Evolutionary conservation across 2,797 vertebrate genomes (phyloP), one percentile per base, ranked within the genome.

Genomic region (Ataeniobius toweri): DNA sequence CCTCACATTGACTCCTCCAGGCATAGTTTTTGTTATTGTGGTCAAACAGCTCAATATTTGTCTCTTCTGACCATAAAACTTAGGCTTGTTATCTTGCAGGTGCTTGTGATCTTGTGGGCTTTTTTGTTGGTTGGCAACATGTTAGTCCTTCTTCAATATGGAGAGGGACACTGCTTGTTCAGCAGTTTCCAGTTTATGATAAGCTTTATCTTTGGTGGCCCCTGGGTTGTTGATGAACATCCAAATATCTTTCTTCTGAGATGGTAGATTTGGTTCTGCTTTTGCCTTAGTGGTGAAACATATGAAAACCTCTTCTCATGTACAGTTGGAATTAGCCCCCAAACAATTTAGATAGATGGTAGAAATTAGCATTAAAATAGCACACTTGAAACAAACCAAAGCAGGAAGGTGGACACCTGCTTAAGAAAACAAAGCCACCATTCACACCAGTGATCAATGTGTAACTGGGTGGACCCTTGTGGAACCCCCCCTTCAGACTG

Each of bases 391-490:
- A 9, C 58, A 22, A 48, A 44, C 22, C 2, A 53, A 65, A 59
- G 28, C 24, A 76, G 13, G 12, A 39, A 44, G 18, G 36, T 1
- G 1, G 3, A 48, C 12, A 68, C 50, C 16, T 5, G n/a, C 5
- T 22, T 8, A 12, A 39, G 50, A 50, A 58, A 50, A 73, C 12
- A 18, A 68, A 79, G 69, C 39, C 55, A n/a, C 44, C 39, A 13
- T 59, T 41, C 50, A 73, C 39, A 65, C 65, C 69, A 71, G 56
- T 79, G 41, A 75, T 85, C 55, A 13, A 44, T 8, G 74, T 77
- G 51, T 80, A 75, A 85, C 80, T 79, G 79, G 81, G 72, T 63
- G 88, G 84, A 89, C 80, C 73, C 77, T n/a, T 0, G 48, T 83
- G 73, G 80, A 87, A 86, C 79, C 53, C 73, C 81, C 70, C 73